phyloP scores from a whole-genome alignment of 2,888 invertebrate genomes.

The Cantharis flavilabris region DNA sequence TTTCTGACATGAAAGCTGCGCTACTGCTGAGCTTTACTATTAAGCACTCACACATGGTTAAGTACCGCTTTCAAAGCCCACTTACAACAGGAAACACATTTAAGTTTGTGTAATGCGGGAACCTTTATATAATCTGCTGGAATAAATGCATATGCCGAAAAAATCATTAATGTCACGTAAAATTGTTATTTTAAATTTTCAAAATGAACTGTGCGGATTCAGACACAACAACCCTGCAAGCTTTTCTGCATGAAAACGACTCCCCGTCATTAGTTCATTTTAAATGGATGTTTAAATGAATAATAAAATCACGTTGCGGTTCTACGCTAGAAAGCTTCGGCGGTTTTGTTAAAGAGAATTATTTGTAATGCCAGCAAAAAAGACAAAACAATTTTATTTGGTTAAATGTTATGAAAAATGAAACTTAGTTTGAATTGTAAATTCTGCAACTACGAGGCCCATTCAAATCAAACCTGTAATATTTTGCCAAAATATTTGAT shows the following conservation, averaged over 20 bases:
- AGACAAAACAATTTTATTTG: not conserved
- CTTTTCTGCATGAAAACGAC: not conserved
- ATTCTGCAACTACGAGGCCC: not conserved
- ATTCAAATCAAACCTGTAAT: not conserved
- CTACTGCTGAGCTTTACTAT: slow-evolving; percentile 20
- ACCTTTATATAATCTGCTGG: slow-evolving; percentile 16
- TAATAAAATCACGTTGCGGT: not conserved
- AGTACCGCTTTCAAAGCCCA: slow-evolving; percentile 29
- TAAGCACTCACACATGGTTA: slow-evolving; percentile 33
- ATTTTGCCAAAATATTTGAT: too few relatives aligned
- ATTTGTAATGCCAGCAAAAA: not conserved
- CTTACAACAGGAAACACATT: slow-evolving; percentile 28
- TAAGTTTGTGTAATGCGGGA: slow-evolving; percentile 25
- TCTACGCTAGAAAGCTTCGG: not conserved
- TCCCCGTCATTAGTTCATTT: not conserved
- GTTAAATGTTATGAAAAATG: not conserved
- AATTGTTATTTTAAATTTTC: slow-evolving; percentile 10
- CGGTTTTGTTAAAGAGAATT: not conserved
- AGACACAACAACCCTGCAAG: not conserved
- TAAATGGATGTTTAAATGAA: not conserved
- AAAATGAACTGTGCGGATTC: not conserved
- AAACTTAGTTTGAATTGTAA: not conserved
- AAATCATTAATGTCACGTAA: slow-evolving; percentile 22
- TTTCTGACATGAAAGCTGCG: slow-evolving; percentile 32
- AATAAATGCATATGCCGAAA: slow-evolving; percentile 15